Evolutionary conservation across 2,888 invertebrate genomes (phyloP).

Genomic region (Coronaproctus castanopsis): DNA sequence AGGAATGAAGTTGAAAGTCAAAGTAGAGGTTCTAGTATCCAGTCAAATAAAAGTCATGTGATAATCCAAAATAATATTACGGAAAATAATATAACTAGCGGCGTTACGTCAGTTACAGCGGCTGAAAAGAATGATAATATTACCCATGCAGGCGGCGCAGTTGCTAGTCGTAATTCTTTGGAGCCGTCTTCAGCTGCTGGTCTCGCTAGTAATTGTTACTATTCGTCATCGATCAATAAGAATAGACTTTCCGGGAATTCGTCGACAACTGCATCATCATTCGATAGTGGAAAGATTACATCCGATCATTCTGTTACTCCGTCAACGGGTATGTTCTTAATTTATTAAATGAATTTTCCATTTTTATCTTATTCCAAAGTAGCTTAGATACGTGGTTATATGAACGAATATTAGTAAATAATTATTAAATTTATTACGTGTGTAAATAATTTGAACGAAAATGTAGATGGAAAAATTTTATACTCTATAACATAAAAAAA

Average conservation of each 20-base stretch:
- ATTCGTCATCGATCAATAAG: slow-evolving; percentile 10
- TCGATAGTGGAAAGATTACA: background rate
- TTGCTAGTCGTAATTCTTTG: background rate
- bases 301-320: slow-evolving; percentile 6
- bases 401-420: no score
- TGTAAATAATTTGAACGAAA: no score
- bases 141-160: background rate
- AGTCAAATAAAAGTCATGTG: no score
- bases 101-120: background rate
- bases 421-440: no score
- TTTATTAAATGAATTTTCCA: no score
- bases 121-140: background rate
- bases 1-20: slow-evolving; percentile 21
- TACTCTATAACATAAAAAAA: no score
- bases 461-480: no score
- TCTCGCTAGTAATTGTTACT: no score
- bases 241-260: slow-evolving; percentile 6
- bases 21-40: slow-evolving; percentile 43
- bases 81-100: background rate
- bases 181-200: background rate
- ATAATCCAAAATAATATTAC: background rate
- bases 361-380: no score
- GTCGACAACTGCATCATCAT: slow-evolving; percentile 6
- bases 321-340: slow-evolving; percentile 4
- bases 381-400: no score